Percentiles rank a stretch among this genome's conserved stretches.
phyloP scores from a whole-genome alignment of 2,113 vertebrate genomes.

The Strigops habroptila region DNA sequence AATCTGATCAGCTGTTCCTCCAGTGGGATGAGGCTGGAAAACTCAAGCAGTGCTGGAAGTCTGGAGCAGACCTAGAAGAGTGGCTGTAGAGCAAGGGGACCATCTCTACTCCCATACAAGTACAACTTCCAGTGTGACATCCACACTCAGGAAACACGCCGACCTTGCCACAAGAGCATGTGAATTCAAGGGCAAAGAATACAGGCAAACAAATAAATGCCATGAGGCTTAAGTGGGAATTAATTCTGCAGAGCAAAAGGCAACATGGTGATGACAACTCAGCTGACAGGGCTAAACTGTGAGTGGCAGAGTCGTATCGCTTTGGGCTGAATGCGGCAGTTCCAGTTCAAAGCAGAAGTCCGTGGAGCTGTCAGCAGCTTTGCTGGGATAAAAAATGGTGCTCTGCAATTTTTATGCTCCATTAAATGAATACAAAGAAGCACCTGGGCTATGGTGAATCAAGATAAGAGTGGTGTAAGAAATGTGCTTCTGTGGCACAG shows the following conservation, averaged over 20 bases:
- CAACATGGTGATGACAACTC: background rate
- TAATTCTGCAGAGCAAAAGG: background rate
- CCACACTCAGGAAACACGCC: background rate
- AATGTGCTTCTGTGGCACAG: background rate
- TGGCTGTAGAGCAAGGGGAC: background rate
- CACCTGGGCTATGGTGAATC: background rate
- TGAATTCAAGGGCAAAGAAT: background rate
- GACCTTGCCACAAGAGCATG: background rate
- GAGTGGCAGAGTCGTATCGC: background rate
- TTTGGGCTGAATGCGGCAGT: background rate
- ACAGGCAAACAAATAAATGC: background rate
- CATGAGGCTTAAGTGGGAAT: background rate
- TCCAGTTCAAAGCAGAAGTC: background rate
- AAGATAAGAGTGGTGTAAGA: background rate
- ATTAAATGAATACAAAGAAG: background rate
- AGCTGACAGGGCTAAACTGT: background rate
- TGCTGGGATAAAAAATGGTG: background rate
- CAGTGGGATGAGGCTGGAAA: background rate
- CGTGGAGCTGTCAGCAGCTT: background rate
- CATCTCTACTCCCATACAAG: accelerated
- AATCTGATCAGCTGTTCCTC: background rate
- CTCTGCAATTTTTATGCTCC: background rate
- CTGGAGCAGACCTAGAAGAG: background rate
- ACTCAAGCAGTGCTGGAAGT: background rate
- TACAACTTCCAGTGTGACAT: background rate